Evolutionary conservation across 1,140 invertebrate genomes (phyloP), one percentile per base, ranked within the genome.

Genomic region (Drosophila bifasciata): DNA sequence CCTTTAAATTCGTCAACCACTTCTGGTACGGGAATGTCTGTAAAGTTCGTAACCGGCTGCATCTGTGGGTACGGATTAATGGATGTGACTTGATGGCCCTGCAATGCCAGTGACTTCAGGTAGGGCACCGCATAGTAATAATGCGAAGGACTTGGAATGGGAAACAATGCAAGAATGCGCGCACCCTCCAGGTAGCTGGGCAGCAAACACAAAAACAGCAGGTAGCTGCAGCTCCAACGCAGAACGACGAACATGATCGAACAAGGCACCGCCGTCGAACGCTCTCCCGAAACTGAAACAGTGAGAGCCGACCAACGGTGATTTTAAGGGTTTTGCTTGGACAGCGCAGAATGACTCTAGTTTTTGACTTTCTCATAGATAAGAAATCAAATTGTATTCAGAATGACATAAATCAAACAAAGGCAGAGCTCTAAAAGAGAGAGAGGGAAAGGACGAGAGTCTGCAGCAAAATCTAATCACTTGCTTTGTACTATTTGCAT

Each of bases 111-210:
- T 1, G 13, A 45, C 11, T 67, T 68, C 1, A 68, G 16, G 17
- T 68, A 68, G 2, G 64, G 48, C 5, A 66, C 5, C 0, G 60
- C 49, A 17, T 66, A 49, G 5, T 16, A 39, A 9, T 32, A 66
- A n/a, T 68, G 64, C 1, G 64, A 67, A 1, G 32, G 36, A n/a
- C 23, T 16, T 0, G 60, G 60, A 45, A 66, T 45, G 9, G 60
- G 60, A 52, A 66, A 68, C 11, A 68, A 13, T 5, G 61, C 64
- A 1, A 68, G 41, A 5, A 68, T 68, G 1, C 32, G 46, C 2
- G 48, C 64, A 21, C 28, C 49, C 3, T 68, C 61, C 21, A 66
- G 2, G 7, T 16, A 66, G 7, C 32, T 49, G 5, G 61, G 49
- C 11, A 45, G 15, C 8, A 63, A 16, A 3, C 11, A 17, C 41